Evolutionary conservation across 2,113 vertebrate genomes (phyloP).

Genomic region (Colossoma macropomum): DNA sequence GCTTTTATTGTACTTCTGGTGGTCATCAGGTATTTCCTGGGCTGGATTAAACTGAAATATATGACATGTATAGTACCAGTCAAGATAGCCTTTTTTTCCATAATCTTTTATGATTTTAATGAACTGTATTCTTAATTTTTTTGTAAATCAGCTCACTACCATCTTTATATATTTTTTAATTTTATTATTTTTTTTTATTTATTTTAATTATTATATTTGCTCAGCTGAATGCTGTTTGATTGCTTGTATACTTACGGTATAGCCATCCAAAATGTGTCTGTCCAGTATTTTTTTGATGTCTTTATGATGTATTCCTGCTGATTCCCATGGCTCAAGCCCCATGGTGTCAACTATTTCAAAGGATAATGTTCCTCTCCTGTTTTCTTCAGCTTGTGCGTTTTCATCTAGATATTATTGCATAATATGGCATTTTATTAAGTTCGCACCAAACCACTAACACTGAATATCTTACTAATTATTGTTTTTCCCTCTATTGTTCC

Average conservation of each 20-base stretch:
- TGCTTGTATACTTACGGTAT: neutral
- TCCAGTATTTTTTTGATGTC: neutral
- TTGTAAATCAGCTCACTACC: too few relatives aligned
- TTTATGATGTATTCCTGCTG: neutral
- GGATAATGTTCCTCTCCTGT: neutral
- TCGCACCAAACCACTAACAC: neutral
- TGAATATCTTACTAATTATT: neutral
- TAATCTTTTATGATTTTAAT: too few relatives aligned
- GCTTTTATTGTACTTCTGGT: neutral
- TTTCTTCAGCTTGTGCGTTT: neutral
- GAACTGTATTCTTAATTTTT: too few relatives aligned
- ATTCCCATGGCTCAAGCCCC: neutral
- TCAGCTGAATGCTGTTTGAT: too few relatives aligned
- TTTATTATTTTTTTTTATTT: too few relatives aligned
- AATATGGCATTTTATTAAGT: neutral
- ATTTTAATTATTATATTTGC: too few relatives aligned
- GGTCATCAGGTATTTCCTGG: neutral
- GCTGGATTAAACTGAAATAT: neutral
- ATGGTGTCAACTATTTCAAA: conserved; percentile 8
- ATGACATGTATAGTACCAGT: too few relatives aligned
- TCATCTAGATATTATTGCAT: conserved; percentile 3
- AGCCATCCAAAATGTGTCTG: neutral
- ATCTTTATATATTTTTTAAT: too few relatives aligned
- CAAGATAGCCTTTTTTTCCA: too few relatives aligned
- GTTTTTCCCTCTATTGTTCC: too few relatives aligned